A percentile compares a stretch with the other conserved stretches of the same genome.
These are phyloP conservation scores for Pristionchus mayeri DNA, from an alignment of 2,888 invertebrate genomes.

Conservation along the genomic window DNA sequence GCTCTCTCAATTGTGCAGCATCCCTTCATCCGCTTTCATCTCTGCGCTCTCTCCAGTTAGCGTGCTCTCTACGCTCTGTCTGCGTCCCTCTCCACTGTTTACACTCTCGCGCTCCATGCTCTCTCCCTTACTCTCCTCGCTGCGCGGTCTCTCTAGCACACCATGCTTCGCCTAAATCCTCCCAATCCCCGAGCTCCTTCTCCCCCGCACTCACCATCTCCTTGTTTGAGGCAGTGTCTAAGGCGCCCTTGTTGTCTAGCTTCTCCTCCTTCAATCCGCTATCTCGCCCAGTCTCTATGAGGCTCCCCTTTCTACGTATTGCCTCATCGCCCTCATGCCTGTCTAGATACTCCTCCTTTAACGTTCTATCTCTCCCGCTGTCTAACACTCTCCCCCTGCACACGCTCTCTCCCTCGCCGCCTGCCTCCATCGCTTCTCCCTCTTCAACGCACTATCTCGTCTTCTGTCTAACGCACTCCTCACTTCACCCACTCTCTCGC, in stretches of 20 bases:
- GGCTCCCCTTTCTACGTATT: too few species aligned
- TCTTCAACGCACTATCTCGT: too few species aligned
- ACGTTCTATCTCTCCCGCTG: not conserved
- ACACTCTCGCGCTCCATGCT: conserved; percentile 38
- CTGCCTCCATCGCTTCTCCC: not conserved
- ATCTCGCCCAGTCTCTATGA: not conserved
- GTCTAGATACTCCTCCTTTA: not conserved
- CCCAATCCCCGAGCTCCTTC: not conserved
- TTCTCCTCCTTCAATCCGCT: not conserved
- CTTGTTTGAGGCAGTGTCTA: too few species aligned
- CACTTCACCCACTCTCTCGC: not conserved
- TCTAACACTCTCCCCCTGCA: not conserved
- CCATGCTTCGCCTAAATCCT: too few species aligned
- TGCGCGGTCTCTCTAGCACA: not conserved
- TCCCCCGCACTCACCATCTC: too few species aligned
- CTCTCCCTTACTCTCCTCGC: not conserved
- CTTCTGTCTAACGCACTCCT: not conserved
- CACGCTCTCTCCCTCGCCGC: not conserved
- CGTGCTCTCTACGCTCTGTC: not conserved
- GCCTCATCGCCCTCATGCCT: too few species aligned
- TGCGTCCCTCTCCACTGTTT: conserved; percentile 35
- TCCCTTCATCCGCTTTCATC: not conserved
- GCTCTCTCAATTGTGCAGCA: conserved; percentile 32
- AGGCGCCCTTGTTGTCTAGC: not conserved
- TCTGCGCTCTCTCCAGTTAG: not conserved